Evolutionary conservation across 2,113 vertebrate species (phyloP), one percentile per base, ranked within the genome.

Genomic region (Pelmatolapia mariae): DNA sequence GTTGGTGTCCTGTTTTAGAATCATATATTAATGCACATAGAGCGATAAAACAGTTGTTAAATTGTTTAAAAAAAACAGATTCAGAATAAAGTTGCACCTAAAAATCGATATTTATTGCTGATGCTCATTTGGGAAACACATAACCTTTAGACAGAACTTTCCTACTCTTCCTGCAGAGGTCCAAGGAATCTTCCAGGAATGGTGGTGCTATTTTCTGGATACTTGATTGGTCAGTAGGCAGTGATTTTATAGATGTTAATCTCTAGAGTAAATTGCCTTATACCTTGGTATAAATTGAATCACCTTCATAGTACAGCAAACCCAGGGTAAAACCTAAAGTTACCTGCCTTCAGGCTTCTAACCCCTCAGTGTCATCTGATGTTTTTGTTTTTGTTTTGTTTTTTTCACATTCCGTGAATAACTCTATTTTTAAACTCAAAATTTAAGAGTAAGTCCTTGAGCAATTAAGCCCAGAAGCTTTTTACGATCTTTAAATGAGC

Each of bases 41-140:
- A 63, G 31, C 6, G 0, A 36, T 63, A 63, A 63, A 11, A 36
- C 18, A 11, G 59, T 3, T 63, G 9, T 63, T 33, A 36, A 36
- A 3, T 63, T 4, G 29, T 63, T 33, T 7, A 36, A 63, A 36
- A 26, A 11, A 19, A 63, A 63, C 1, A 1, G 29, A 11, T 36
- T 11, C 0, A 6, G 59, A 63, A 19, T 11, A 36, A 19, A 36
- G 29, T 63, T 63, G 59, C 59, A 63, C 29, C 59, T 63, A 63
- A 63, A 63, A 19, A 3, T 63, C 0, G 0, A 36, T 36, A 7
- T 63, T 36, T 63, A 7, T 63, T 36, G 16, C 29, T 0, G 16
- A n/a, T 4, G 0, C 16, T 61, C 29, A 33, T 61, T 61, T 61
- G 16, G 9, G 59, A 61, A 33, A 33, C 31, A 36, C 5, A 61